phyloP scores from a whole-genome alignment of 2,113 vertebrate species.

The Mellivora capensis region DNA sequence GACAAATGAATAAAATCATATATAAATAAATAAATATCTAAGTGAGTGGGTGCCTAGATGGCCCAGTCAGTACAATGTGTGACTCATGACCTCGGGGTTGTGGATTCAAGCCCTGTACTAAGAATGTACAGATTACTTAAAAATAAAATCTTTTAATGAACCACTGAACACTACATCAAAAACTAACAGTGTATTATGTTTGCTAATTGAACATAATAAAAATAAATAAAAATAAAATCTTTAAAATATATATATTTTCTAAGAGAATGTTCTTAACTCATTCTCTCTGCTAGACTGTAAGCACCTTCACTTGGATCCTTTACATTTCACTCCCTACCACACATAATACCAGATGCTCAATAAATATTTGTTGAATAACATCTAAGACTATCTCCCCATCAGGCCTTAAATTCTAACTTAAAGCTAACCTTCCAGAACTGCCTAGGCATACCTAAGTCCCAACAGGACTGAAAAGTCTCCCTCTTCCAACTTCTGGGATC shows the following conservation, averaged over 20 bases:
- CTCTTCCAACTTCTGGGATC: not conserved
- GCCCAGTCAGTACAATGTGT: not conserved
- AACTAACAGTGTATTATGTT: too few species aligned
- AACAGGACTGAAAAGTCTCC: not conserved
- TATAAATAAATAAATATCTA: not conserved
- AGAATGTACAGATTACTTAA: not conserved
- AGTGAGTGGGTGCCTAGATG: not conserved
- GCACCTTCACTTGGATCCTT: not conserved
- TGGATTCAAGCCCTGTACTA: not conserved
- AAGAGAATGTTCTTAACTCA: not conserved
- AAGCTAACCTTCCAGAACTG: not conserved
- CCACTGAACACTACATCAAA: too few species aligned
- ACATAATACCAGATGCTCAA: not conserved
- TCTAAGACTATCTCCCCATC: not conserved
- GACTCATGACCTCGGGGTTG: not conserved
- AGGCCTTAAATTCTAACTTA: slow-evolving; percentile 11
- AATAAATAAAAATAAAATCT: not conserved
- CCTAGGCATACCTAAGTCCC: not conserved
- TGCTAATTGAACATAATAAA: too few species aligned
- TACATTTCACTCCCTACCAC: not conserved
- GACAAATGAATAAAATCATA: too few species aligned
- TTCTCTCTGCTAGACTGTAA: not conserved
- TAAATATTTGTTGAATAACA: not conserved
- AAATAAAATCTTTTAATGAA: not conserved
- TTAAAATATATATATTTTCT: not conserved